Percentiles rank a stretch among this genome's conserved stretches.
Conservation (phyloP, 2,888 invertebrate genomes). For the Erannis defoliaria region DNA sequence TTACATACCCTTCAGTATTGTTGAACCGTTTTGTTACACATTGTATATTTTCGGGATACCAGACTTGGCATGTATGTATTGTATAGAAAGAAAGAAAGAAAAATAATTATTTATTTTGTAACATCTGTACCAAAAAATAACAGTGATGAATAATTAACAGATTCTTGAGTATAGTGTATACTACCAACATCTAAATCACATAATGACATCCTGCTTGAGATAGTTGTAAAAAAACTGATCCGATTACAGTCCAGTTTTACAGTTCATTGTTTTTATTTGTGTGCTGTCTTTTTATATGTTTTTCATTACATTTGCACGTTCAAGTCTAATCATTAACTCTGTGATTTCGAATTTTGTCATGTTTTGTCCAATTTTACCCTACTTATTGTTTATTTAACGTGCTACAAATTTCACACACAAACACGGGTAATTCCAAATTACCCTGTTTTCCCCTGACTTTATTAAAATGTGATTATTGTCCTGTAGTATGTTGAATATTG, state of each 20-base stretch:
- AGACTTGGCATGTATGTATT: too few relatives aligned
- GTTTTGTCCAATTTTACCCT: slow-evolving; percentile 33
- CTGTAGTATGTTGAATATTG: slow-evolving; percentile 35
- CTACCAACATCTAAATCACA: too few relatives aligned
- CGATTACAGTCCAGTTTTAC: slow-evolving; percentile 19
- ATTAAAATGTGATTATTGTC: slow-evolving; percentile 1
- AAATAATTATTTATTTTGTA: too few relatives aligned
- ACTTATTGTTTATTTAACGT: slow-evolving; percentile 30
- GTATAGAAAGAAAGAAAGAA: too few relatives aligned
- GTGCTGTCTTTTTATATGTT: slow-evolving; percentile 32
- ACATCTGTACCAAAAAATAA: too few relatives aligned
- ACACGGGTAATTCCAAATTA: background rate
- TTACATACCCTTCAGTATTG: too few relatives aligned
- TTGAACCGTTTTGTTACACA: too few relatives aligned
- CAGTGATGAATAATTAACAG: too few relatives aligned
- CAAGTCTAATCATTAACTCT: slow-evolving; percentile 36
- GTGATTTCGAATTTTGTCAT: slow-evolving; percentile 15
- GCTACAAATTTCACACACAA: slow-evolving; percentile 17
- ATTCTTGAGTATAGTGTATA: too few relatives aligned
- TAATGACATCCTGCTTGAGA: too few relatives aligned
- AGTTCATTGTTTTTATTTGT: slow-evolving; percentile 30
- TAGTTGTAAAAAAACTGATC: background rate
- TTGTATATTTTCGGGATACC: too few relatives aligned
- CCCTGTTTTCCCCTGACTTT: background rate
- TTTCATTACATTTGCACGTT: slow-evolving; percentile 43